phyloP scores from a whole-genome alignment of 2,797 vertebrate species.

The Pygocentrus nattereri region DNA sequence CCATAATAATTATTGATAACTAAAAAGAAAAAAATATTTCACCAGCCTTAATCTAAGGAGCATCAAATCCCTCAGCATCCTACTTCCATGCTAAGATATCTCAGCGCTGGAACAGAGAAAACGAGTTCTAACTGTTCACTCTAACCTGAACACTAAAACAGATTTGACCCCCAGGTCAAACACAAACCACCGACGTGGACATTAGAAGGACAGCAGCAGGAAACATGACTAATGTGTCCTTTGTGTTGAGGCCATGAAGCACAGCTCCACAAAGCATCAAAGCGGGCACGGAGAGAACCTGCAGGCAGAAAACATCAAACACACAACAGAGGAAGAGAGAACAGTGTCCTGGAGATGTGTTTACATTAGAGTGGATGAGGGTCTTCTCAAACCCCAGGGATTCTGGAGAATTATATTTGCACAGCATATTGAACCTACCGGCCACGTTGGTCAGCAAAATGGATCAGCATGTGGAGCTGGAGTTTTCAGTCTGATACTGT shows the following conservation, averaged over 20 bases:
- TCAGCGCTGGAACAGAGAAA: not conserved
- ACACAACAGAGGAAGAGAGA: conserved; percentile 22
- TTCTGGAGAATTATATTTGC: not conserved
- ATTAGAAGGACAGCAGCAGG: not conserved
- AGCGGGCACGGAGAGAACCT: conserved; percentile 10
- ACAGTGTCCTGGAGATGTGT: not conserved
- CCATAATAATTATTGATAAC: too few species aligned
- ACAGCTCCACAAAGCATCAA: conserved; percentile 9
- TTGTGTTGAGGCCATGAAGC: conserved; percentile 18
- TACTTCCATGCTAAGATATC: not conserved
- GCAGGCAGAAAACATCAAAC: conserved; percentile 6
- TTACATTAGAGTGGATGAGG: not conserved
- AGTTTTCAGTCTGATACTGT: too few species aligned
- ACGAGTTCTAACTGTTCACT: not conserved
- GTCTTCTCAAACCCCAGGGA: not conserved
- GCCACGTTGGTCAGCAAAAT: too few species aligned
- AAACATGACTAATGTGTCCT: conserved; percentile 27
- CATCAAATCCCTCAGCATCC: not conserved
- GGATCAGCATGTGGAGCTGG: too few species aligned
- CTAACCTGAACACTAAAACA: not conserved
- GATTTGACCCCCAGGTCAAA: not conserved
- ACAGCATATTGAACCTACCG: not conserved
- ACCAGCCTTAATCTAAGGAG: not conserved
- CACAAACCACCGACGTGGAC: not conserved
- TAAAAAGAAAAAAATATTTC: too few species aligned